A percentile compares a stretch with the other conserved stretches of the same genome.
phyloP scores from a whole-genome alignment of 1,140 invertebrate genomes.

The Cherax destructor region DNA sequence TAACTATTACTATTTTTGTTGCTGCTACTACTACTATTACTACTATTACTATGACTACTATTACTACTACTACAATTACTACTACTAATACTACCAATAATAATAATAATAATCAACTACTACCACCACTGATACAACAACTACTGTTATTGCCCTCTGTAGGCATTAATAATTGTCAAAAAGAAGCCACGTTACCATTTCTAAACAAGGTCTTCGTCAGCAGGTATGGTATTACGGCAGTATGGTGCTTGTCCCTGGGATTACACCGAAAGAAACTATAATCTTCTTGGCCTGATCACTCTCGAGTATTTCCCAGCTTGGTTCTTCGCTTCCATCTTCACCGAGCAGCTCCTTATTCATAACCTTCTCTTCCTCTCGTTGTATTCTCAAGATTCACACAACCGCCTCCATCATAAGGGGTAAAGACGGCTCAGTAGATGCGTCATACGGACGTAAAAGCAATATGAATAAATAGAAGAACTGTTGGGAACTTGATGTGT shows the following conservation, averaged over 20 bases:
- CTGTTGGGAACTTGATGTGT: too few species aligned
- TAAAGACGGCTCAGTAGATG: not conserved
- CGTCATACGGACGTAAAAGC: too few species aligned
- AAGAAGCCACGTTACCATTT: not conserved
- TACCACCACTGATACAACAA: not conserved
- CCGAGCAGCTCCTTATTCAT: conserved; percentile 65
- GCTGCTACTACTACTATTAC: too few species aligned
- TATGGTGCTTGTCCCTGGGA: conserved; percentile 79
- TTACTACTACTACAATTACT: too few species aligned
- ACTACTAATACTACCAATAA: too few species aligned
- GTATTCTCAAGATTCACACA: conserved; percentile 40
- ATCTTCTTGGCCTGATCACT: conserved; percentile 78
- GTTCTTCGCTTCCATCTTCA: conserved; percentile 73
- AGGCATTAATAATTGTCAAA: not conserved
- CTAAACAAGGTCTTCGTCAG: not conserved
- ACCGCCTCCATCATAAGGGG: conserved; percentile 54
- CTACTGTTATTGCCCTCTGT: not conserved
- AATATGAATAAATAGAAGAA: too few species aligned
- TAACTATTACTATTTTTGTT: too few species aligned
- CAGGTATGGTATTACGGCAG: conserved; percentile 75
- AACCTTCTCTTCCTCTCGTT: conserved; percentile 54
- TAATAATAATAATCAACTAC: too few species aligned
- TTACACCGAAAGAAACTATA: conserved; percentile 77
- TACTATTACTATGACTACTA: too few species aligned
- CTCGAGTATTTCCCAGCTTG: conserved; percentile 79